Evolutionary conservation across 2,797 vertebrate species (phyloP), one percentile per base, ranked within the genome.

Genomic region (Hapalemur alaotrensis): DNA sequence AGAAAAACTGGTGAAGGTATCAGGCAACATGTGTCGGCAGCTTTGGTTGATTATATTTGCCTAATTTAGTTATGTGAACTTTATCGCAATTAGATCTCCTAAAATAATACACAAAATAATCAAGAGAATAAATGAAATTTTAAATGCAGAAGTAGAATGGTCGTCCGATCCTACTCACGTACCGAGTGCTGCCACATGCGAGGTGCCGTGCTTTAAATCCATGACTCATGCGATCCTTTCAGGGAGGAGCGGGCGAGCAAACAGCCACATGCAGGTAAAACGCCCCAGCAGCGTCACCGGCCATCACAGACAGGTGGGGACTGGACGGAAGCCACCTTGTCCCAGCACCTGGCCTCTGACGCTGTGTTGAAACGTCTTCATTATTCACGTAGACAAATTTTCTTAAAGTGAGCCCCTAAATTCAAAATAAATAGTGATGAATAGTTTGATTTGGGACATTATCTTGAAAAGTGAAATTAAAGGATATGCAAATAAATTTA

Each of bases 1-100:
- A 18, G 50, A 73, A 88, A n/a, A 54, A 28, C 76, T 41, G 82
- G 76, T 23, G 10, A 80, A 57, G 11, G 0, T 28, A 4, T 10
- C 38, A 10, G 50, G n/a, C 3, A 18, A 81, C 76, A 73, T 2
- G 4, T 11, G 14, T 12, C 4, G 43, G 2, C 54, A 65, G 10
- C 54, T 93, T 23, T 35, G 73, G 32, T 63, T 84, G 4, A 73
- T 18, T 12, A 48, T n/a, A n/a, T 57, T 81, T 65, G 59, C 92
- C 95, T 87, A 28, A 46, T 46, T 23, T 54, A 82, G 76, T 79
- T 13, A 23, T 25, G 7, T 90, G 70, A 96, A 94, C 79, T 83
- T 46, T 67, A n/a, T 52, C 87, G 23, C 23, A 70, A 92, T 59
- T 17, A 80, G 63, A 83, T 72, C 32, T 28, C 54, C 43, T 89